Conservation (phyloP, 2,797 vertebrate genomes). For the Phalloptychus januarius region DNA sequence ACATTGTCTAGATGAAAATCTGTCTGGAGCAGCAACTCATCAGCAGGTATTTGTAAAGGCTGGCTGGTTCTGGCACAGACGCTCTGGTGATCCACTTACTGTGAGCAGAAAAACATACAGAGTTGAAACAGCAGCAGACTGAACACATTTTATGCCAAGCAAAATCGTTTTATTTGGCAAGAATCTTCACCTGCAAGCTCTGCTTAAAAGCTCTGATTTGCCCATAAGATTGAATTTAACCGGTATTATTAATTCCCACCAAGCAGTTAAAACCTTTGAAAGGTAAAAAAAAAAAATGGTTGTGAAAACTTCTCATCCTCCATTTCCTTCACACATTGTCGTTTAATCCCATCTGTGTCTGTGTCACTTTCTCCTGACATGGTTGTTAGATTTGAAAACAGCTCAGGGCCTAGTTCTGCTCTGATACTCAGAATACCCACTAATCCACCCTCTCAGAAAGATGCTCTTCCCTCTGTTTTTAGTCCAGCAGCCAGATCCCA, state of each 20-base stretch:
- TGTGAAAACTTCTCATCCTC: conserved; percentile 8
- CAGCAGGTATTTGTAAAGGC: conserved; percentile 62
- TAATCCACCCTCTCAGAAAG: background rate
- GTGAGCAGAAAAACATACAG: conserved; percentile 43
- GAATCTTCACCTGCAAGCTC: conserved; percentile 15
- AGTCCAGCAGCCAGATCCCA: conserved; percentile 91
- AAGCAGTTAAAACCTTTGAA: conserved; percentile 19
- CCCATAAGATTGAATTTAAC: conserved; percentile 1
- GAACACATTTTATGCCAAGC: conserved; percentile 23
- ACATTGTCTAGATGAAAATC: conserved; percentile 53
- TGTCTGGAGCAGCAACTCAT: conserved; percentile 52
- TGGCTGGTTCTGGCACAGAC: conserved; percentile 29
- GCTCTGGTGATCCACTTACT: conserved; percentile 23
- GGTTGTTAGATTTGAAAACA: conserved; percentile 9
- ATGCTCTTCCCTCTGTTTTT: conserved; percentile 27
- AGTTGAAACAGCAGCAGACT: conserved; percentile 28
- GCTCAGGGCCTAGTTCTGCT: conserved; percentile 1
- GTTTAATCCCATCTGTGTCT: conserved; percentile 11
- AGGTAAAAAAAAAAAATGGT: conserved; percentile 13
- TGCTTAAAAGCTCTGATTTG: conserved; percentile 29
- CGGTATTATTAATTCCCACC: conserved; percentile 5
- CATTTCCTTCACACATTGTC: conserved; percentile 14
- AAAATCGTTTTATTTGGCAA: conserved; percentile 40
- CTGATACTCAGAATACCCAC: conserved; percentile 1
- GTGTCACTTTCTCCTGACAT: background rate